Percentiles rank a stretch among this genome's conserved stretches.
phyloP scores from a whole-genome alignment of 2,888 invertebrate species.

The Drosophila nr. perissopoda region DNA sequence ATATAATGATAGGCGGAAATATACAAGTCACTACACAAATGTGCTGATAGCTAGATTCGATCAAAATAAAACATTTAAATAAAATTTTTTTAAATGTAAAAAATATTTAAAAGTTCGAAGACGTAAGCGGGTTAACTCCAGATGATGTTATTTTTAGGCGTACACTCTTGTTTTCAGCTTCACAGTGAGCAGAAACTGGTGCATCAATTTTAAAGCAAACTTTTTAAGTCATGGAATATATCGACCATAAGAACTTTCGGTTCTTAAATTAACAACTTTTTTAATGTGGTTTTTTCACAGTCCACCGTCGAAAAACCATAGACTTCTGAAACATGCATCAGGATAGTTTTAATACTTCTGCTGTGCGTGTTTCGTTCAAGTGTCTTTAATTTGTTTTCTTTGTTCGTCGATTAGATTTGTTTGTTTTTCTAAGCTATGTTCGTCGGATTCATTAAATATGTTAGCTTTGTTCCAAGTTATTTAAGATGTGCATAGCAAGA shows the following conservation, averaged over 20 bases:
- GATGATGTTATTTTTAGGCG: not conserved
- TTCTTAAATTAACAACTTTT: not conserved
- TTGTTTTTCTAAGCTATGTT: not conserved
- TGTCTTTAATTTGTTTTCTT: not conserved
- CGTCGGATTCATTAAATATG: not conserved
- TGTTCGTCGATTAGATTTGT: not conserved
- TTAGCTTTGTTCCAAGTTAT: not conserved
- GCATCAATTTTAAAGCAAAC: not conserved
- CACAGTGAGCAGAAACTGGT: not conserved
- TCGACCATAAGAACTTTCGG: not conserved
- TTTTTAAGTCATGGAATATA: not conserved
- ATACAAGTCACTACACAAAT: not conserved
- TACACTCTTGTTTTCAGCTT: not conserved
- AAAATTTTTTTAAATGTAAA: not conserved
- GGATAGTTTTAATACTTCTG: not conserved
- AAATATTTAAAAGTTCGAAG: not conserved
- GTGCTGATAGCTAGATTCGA: not conserved
- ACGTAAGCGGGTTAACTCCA: not conserved
- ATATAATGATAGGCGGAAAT: not conserved
- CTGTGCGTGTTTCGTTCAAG: not conserved
- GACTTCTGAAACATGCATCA: not conserved
- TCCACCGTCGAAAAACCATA: not conserved
- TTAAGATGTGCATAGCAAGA: not conserved
- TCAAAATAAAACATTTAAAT: not conserved
- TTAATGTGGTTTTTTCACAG: not conserved